Evolutionary conservation across 2,888 invertebrate genomes (phyloP), one percentile per base, ranked within the genome.

Genomic region (Hypomecis punctinalis): DNA sequence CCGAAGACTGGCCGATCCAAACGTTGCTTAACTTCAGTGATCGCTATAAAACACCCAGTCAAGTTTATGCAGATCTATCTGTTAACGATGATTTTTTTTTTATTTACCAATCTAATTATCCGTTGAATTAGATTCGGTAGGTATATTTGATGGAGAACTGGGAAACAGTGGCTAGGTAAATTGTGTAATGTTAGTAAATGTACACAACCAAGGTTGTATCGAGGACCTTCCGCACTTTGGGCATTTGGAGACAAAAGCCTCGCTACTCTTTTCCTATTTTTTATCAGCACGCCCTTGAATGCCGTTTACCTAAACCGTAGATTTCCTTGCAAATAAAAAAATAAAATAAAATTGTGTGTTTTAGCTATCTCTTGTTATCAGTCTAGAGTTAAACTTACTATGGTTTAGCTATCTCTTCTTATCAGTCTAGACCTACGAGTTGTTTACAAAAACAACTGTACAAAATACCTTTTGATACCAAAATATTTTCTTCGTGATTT

Each of bases 221-320:
- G 76, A 81, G 82, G 80, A 85, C 86, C 86, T 90, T 90, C 90
- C 88, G 89, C 82, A 74, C 77, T 80, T 79, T 76, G 80, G 81
- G 83, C 85, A 86, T 88, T 88, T 81, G 82, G 82, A 80, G 83
- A 88, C 84, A 88, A 81, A 88, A 88, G 82, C 87, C 84, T 85
- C 85, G 81, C 75, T 76, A 79, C 79, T 85, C 80, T 87, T 90
- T 91, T 90, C 90, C 89, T 90, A 87, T 83, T 89, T 88, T 83
- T 84, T 84, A 81, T 83, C 79, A 85, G 86, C 80, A 81, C 76
- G 87, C 84, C 91, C 89, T 90, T 90, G 89, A 81, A 78, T 75
- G 76, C 68, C 77, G 80, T 69, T 71, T 71, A 66, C 64, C 65
- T 69, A 67, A 71, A 69, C 69, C 35, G 49, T 65, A 60, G 56